Percentiles rank a stretch among this genome's conserved stretches.
These are phyloP conservation scores for Drosophila quasianomalipes DNA, from an alignment of 2,888 invertebrate species.

Conservation along the genomic window DNA sequence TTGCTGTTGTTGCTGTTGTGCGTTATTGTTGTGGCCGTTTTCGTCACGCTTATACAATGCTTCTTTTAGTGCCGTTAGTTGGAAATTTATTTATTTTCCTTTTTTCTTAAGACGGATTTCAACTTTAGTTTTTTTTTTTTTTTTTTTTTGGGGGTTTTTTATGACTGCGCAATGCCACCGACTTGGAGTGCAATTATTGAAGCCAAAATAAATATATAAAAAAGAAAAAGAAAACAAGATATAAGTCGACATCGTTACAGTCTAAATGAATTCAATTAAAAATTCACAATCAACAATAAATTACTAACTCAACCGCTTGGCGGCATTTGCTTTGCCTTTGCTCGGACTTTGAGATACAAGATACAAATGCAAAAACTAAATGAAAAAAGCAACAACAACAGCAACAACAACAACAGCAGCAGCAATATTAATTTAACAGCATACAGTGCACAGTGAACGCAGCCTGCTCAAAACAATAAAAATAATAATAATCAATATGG, in stretches of 20 bases:
- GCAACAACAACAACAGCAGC: slow-evolving; percentile 2
- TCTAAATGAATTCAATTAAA: slow-evolving; percentile 74
- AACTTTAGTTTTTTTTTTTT: slow-evolving; percentile 4
- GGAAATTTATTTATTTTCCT: slow-evolving; percentile 20
- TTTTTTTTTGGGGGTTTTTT: background rate
- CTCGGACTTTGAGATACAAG: slow-evolving; percentile 45
- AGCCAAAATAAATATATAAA: slow-evolving; percentile 23
- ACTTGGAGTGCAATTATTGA: slow-evolving; percentile 41
- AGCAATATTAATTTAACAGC: slow-evolving; percentile 35
- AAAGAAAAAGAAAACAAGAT: slow-evolving; percentile 14
- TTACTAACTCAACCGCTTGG: slow-evolving; percentile 54
- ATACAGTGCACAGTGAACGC: slow-evolving; percentile 56
- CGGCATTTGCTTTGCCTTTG: slow-evolving; percentile 56
- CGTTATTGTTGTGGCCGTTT: slow-evolving; percentile 28
- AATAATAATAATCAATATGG: too few relatives aligned
- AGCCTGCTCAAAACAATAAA: background rate
- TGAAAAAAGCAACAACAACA: background rate
- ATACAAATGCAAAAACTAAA: slow-evolving; percentile 48
- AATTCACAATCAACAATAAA: slow-evolving; percentile 73
- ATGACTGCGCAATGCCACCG: slow-evolving; percentile 40
- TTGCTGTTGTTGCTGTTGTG: slow-evolving; percentile 9
- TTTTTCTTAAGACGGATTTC: slow-evolving; percentile 21
- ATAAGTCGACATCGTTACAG: slow-evolving; percentile 33
- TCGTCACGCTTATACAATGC: slow-evolving; percentile 74
- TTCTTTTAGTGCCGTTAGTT: slow-evolving; percentile 27